These are phyloP conservation scores for Diadema setosum DNA, from an alignment of 35 echinoderm and acorn worm genomes.

Conservation along the genomic window DNA sequence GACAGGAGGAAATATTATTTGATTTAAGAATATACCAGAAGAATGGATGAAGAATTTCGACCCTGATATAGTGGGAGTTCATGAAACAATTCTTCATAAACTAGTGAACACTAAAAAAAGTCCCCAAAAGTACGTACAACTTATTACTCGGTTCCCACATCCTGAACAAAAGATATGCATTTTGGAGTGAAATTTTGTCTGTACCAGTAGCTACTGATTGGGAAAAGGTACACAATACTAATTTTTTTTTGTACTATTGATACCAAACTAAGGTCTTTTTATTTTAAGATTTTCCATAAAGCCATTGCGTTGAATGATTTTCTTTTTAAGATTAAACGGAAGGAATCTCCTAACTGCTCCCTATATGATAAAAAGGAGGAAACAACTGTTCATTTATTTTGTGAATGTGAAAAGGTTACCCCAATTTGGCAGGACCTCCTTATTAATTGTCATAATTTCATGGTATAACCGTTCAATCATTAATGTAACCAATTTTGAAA, in stretches of 20 bases:
- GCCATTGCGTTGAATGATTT: neutral
- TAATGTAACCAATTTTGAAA: too few species aligned
- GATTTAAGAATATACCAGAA: neutral
- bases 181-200: neutral
- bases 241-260: neutral
- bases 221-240: neutral
- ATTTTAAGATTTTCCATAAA: neutral
- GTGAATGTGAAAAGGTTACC: neutral
- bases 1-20: neutral
- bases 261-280: neutral
- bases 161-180: neutral
- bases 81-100: neutral
- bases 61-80: neutral
- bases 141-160: neutral
- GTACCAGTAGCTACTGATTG: neutral
- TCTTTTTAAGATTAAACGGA: neutral
- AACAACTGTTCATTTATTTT: too few species aligned
- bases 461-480: too few species aligned
- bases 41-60: neutral
- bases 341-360: neutral
- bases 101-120: neutral
- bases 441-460: too few species aligned
- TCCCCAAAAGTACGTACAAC: neutral
- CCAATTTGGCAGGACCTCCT: neutral
- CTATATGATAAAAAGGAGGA: neutral